Base-by-base conservation (phyloP, 2,888 invertebrate species). In the Patella ulyssiponensis region DNA sequence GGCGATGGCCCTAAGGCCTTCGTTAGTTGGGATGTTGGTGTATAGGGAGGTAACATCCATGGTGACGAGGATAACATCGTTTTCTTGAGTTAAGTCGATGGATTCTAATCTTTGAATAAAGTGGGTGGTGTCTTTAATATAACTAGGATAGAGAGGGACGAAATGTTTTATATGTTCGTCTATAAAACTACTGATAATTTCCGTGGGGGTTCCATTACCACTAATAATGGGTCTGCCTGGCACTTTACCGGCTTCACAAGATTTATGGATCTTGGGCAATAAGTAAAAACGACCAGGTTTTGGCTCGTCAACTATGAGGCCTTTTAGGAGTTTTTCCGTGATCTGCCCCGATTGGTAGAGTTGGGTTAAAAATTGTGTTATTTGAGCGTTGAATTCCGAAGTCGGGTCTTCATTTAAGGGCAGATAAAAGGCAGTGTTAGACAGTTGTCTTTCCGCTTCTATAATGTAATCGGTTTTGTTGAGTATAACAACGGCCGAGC, bases 221-320 rank as follows among this genome's bases (percentile, higher is more conserved):
- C 70, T 69, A 27, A 69, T 33, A 17, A 69, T 69, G 70, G 70
- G 70, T 69, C 70, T 69, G 33, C 70, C 70, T 33, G 70, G 70
- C 12, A 69, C 33, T 33, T 69, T 20, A 69, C 70, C 70, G 12
- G 23, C 12, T 20, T 12, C n/a, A 33, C 12, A 14, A 14, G 15
- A 69, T 69, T 69, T 69, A 33, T 69, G 23, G 14, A 69, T 69
- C n/a, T 69, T 69, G n/a, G 70, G 70, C 23, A 69, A n/a, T 9
- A 70, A 23, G 20, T 70, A 70, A 15, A 70, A 70, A 4, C 27
- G 9, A 12, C 33, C 33, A 20, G 70, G 27, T 27, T 44, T 9
- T 15, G 70, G 7, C 9, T 70, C 44, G 11, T 17, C 20, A 7
- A n/a, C n/a, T 70, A 33, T 70, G 7, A 70, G 15, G 70, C 27